Evolutionary conservation across 2,888 invertebrate genomes (phyloP).

Genomic region (Andrena trimmerana): DNA sequence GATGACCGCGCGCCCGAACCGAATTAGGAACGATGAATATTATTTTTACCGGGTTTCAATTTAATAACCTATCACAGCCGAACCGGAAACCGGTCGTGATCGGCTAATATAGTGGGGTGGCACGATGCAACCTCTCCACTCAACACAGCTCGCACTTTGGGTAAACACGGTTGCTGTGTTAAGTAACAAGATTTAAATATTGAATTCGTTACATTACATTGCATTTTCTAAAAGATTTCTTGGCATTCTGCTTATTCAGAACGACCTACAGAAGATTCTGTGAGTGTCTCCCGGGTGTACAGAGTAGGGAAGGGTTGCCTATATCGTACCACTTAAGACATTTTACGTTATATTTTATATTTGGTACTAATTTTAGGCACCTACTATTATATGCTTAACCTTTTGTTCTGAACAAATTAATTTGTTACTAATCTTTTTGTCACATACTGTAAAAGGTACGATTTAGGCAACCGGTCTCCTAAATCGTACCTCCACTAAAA

Average conservation of each 20-base stretch:
- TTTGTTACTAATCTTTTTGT: too few relatives aligned
- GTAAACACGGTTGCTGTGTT: background rate
- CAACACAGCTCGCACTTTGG: background rate
- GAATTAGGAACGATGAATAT: constrained; percentile 60
- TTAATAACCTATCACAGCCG: constrained; percentile 28
- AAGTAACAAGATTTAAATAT: background rate
- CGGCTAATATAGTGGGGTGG: constrained; percentile 25
- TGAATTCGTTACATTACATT: background rate
- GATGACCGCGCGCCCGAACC: background rate
- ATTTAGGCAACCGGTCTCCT: too few relatives aligned
- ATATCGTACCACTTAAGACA: too few relatives aligned
- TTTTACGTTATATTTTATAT: too few relatives aligned
- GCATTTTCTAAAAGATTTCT: background rate
- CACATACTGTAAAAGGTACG: too few relatives aligned
- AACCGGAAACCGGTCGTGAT: constrained; percentile 13
- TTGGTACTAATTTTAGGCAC: too few relatives aligned
- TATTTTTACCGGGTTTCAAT: constrained; percentile 51
- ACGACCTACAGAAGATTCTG: background rate
- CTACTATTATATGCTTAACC: too few relatives aligned
- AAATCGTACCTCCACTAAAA: too few relatives aligned
- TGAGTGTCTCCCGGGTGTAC: background rate
- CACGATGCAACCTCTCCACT: background rate
- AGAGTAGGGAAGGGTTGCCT: background rate
- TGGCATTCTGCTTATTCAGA: background rate
- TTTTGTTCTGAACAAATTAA: too few relatives aligned